Base-by-base conservation (phyloP, 2,113 vertebrate genomes). In the Plectropomus leopardus region DNA sequence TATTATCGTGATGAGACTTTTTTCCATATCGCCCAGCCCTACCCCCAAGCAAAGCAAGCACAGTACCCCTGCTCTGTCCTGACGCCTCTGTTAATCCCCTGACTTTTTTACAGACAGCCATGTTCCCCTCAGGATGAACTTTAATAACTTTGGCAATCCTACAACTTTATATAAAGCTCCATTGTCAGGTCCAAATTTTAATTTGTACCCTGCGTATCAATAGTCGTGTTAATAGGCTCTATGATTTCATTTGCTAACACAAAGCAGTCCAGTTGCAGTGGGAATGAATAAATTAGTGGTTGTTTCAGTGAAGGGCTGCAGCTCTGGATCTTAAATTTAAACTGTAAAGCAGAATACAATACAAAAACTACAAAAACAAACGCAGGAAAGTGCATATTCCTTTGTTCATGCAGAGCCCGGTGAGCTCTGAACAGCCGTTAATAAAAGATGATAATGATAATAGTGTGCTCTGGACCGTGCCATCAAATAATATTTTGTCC, bases 231-330 rank as follows among this genome's bases (percentile, higher is more conserved):
- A 71, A 71, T 47, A 26, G 59, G 16, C 28, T 6, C 64, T 57
- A 72, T 48, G 4, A 65, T 57, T 58, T 13, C 28, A 55, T 65
- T 78, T 78, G 58, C 76, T 36, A 65, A 55, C 50, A 72, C 59
- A 64, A 64, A 72, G 26, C 67, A 72, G 67, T 30, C 23, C 50
- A 28, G 40, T 72, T 55, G 50, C 58, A 57, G 40, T 72, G 68
- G 60, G 53, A 58, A 72, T 58, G 58, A 55, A 65, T 65, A 47
- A 48, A 72, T 65, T 57, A 64, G 7, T 16, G 55, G 19, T 19
- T 54, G 13, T 44, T 30, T 70, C 45, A 24, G n/a, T 17, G 51
- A 36, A 76, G 36, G 21, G 30, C 53, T 42, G 54, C 47, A 53
- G 65, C 58, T 65, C 51, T 24, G 58, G 19, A 32, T 61, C 45